phyloP scores from a whole-genome alignment of 2,797 vertebrate species.

The Podarcis siculus region DNA sequence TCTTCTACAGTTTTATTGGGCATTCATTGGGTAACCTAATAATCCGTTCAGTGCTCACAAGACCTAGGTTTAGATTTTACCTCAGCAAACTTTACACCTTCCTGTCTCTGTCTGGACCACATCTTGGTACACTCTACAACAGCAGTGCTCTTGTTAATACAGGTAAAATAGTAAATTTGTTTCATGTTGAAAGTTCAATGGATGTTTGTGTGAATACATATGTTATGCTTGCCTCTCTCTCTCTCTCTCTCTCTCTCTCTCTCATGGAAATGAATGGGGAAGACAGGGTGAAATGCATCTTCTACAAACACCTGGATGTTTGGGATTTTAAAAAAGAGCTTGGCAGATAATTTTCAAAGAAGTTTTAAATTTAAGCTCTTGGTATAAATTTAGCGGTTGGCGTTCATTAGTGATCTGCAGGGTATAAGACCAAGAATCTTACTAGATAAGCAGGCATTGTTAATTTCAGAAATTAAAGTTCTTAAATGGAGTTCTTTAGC shows the following conservation, averaged over 20 bases:
- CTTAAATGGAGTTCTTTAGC: not conserved
- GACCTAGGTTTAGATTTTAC: constrained; percentile 96
- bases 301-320: not conserved
- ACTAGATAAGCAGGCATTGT: not conserved
- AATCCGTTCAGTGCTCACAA: constrained; percentile 95
- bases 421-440: not conserved
- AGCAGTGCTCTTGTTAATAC: constrained; percentile 98
- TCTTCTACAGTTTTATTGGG: constrained; percentile 91
- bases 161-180: constrained; percentile 75
- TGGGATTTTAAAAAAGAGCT: not conserved
- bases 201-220: not conserved
- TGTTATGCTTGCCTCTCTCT: not conserved
- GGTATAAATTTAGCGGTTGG: not conserved
- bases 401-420: not conserved
- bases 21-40: constrained; percentile 98
- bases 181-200: not conserved
- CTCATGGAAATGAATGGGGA: not conserved
- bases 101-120: constrained; percentile 96
- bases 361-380: not conserved
- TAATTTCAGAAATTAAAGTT: not conserved
- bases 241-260: not conserved
- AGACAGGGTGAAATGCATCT: not conserved
- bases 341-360: not conserved
- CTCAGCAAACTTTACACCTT: constrained; percentile 96
- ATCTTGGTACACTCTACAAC: constrained; percentile 97